A percentile compares a stretch with the other conserved stretches of the same genome.
phyloP scores from a whole-genome alignment of 2,888 invertebrate genomes.

The Tridacna gigas region DNA sequence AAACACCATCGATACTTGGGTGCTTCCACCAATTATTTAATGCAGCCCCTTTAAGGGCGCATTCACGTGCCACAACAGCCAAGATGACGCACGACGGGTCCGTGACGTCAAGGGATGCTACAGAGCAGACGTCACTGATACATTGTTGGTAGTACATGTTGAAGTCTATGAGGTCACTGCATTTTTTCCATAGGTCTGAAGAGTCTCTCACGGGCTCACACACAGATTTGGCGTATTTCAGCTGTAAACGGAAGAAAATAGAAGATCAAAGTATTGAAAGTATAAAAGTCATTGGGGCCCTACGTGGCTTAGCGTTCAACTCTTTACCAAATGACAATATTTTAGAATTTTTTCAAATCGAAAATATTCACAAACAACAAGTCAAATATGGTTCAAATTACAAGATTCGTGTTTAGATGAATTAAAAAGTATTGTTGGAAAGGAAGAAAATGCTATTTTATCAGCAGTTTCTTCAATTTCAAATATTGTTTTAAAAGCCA shows the following conservation, averaged over 20 bases:
- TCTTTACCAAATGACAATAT: no score
- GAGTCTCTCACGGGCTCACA: conserved; percentile 53
- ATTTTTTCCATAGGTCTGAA: conserved; percentile 44
- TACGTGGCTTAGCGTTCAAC: no score
- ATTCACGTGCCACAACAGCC: conserved; percentile 63
- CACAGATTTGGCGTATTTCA: conserved; percentile 45
- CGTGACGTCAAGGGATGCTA: conserved; percentile 34
- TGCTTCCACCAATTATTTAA: conserved; percentile 59
- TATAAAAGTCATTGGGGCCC: no score
- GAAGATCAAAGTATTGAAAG: no score
- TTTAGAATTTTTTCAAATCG: no score
- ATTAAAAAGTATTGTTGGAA: no score
- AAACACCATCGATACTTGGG: conserved; percentile 30
- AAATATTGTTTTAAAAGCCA: no score
- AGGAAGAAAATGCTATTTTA: no score
- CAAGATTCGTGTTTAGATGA: no score
- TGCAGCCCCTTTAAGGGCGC: conserved; percentile 52
- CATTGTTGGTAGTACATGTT: conserved; percentile 60
- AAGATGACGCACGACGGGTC: conserved; percentile 59
- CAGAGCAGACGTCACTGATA: conserved; percentile 54
- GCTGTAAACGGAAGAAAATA: conserved; percentile 15
- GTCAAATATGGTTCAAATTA: no score
- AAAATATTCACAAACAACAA: no score
- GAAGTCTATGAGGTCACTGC: conserved; percentile 58
- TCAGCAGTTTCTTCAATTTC: no score